Evolutionary conservation across 2,113 vertebrate genomes (phyloP).

Genomic region (Nothobranchius kuhntae): DNA sequence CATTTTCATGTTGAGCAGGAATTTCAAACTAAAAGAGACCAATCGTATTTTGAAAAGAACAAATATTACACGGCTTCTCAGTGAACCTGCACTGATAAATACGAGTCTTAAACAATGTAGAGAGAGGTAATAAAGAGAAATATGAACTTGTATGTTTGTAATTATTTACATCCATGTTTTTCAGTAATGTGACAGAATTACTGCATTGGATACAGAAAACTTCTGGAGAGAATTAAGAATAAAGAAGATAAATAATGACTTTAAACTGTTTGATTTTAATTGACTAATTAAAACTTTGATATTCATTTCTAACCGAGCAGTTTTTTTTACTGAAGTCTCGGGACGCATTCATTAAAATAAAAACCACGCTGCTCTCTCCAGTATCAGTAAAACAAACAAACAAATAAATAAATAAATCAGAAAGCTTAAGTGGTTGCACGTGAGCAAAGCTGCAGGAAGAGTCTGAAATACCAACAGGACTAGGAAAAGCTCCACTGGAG

Average conservation of each 20-base stretch:
- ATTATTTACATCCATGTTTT: too few species aligned
- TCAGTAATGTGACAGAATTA: background rate
- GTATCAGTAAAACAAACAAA: background rate
- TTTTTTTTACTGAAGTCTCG: conserved; percentile 12
- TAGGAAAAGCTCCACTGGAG: conserved; percentile 13
- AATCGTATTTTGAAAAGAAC: too few species aligned
- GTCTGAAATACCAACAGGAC: conserved; percentile 26
- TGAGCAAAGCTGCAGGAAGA: conserved; percentile 24
- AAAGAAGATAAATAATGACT: background rate
- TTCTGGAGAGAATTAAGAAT: background rate
- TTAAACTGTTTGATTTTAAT: background rate
- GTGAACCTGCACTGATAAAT: too few species aligned
- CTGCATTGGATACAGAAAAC: background rate
- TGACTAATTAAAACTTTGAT: conserved; percentile 14
- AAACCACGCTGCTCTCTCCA: conserved; percentile 15
- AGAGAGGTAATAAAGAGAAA: too few species aligned
- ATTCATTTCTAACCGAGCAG: conserved; percentile 3
- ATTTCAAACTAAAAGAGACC: too few species aligned
- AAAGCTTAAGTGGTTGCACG: conserved; percentile 15
- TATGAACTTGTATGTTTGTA: too few species aligned
- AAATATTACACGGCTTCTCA: too few species aligned
- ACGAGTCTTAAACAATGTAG: too few species aligned
- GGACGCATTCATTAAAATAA: conserved; percentile 34
- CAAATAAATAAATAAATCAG: background rate
- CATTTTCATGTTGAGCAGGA: too few species aligned